These are phyloP conservation scores for Micromesistius poutassou DNA, from an alignment of 2,797 vertebrate genomes.

Conservation along the genomic window DNA sequence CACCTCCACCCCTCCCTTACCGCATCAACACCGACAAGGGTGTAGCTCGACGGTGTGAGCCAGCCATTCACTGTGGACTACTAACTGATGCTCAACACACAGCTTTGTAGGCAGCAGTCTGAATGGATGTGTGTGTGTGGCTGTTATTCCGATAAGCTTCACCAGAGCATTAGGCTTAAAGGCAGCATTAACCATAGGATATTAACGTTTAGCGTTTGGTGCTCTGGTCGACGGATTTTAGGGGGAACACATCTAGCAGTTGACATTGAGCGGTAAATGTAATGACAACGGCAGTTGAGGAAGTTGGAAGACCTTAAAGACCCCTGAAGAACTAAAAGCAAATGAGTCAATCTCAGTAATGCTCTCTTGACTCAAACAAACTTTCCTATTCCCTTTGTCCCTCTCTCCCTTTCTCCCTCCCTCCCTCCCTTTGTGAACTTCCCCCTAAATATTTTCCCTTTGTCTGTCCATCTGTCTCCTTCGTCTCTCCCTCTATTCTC, in stretches of 20 bases:
- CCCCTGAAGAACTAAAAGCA: background rate
- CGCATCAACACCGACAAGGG: background rate
- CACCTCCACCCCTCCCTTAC: no score
- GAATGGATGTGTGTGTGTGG: background rate
- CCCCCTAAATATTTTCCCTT: constrained; percentile 32
- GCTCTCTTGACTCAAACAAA: background rate
- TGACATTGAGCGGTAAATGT: background rate
- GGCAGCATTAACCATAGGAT: constrained; percentile 44
- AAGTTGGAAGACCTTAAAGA: background rate
- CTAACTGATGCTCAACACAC: background rate
- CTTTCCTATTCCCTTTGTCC: background rate
- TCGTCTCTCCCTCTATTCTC: constrained; percentile 14
- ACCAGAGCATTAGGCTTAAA: constrained; percentile 42
- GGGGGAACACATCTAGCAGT: background rate
- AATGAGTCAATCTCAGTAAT: background rate
- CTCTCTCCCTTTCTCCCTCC: no score
- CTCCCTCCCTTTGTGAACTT: constrained; percentile 40
- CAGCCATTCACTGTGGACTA: background rate
- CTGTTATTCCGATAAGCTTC: constrained; percentile 42
- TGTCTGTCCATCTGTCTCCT: constrained; percentile 38
- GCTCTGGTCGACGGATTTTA: background rate
- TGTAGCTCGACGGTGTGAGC: background rate
- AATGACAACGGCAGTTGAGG: background rate
- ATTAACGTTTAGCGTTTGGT: constrained; percentile 37
- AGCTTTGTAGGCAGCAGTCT: background rate